Evolutionary conservation across 1,140 invertebrate species (phyloP), one percentile per base, ranked within the genome.

Genomic region (Augochlora pura): DNA sequence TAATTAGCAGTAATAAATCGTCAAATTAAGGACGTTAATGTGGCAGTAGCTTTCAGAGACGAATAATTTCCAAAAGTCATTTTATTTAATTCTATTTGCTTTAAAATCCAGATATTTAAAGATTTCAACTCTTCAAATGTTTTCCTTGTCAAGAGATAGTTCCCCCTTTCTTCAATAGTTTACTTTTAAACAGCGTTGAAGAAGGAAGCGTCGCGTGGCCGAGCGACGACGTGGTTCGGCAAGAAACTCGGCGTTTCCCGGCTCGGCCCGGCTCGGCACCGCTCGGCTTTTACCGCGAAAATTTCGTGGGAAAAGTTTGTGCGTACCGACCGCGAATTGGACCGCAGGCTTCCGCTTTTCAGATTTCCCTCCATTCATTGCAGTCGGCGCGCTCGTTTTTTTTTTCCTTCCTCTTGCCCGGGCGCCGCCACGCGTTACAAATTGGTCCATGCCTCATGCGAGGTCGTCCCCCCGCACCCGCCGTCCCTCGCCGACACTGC

Each of bases 361-460:
- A 64, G 57, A 57, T 84, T 72, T 66, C 70, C 52, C 67, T 62
- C 80, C 54, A 66, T 62, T 52, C 66, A 71, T 76, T 81, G 66
- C 68, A 59, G 62, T 71, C 14, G 67, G 38, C 63, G 57, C 52
- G 60, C 49, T 39, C 74, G 49, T 78, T 49, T 57, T 70, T 32
- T 60, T 60, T 16, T 39, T 57, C 68, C 46, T 54, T 16, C 49
- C 32, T 16, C 49, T 46, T 54, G 75, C n/a, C n/a, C n/a, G n/a
- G n/a, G n/a, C n/a, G n/a, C n/a, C 57, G 52, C 74, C 71, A 73
- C 79, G 73, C 77, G 72, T 91, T 89, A 91, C 88, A 91, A 91
- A 92, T 91, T 90, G 87, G 88, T 85, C 87, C 86, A 90, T 92
- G 84, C 83, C 80, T 92, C 90, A 91, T 88, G 72, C 84, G 81